Base-by-base conservation (phyloP, 1,140 invertebrate species). In the Cryptotermes secundus region DNA sequence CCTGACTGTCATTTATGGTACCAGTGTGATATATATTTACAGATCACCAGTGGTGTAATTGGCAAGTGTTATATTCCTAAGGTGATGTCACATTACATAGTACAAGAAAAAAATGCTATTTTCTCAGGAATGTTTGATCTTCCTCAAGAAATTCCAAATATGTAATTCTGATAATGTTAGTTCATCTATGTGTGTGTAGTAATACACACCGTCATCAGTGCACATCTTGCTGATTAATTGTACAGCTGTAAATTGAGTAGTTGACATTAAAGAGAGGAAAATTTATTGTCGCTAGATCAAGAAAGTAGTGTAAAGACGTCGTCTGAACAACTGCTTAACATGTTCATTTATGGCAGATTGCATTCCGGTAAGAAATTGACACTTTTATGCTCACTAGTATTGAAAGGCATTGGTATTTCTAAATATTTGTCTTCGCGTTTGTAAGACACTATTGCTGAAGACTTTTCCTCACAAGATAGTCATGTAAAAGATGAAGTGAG, bases 51-150 rank as follows among this genome's bases (percentile, higher is more conserved):
- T n/a, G 16, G 6, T 72, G n/a, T 72, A 72, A 72, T 2, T 72
- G n/a, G 31, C 59, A 9, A 0, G 16, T 72, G 31, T 31, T 2
- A 72, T 59, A 19, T 59, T 59, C 19, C 19, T 26, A 12, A 72
- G 26, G n/a, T 72, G 26, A 72, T 72, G 16, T 16, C 26, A n/a
- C n/a, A n/a, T n/a, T 72, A n/a, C 59, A n/a, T n/a, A 72, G 26
- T 72, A 31, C 59, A 72, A 31, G 4, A 19, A 38, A 49, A 49
- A 72, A n/a, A 31, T 72, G n/a, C n/a, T 72, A n/a, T 72, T 72
- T 31, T 72, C 59, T 72, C 59, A 72, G 59, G 59, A 59, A 59
- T 59, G 53, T 59, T 59, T 59, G 53, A 59, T 59, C 53, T 59
- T 59, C 53, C 53, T 59, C 53, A 59, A 59, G 53, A 72, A 72